A percentile compares a stretch with the other conserved stretches of the same genome.
Conservation (phyloP, 2,113 vertebrate species). For the Hydrochoerus hydrochaeris region DNA sequence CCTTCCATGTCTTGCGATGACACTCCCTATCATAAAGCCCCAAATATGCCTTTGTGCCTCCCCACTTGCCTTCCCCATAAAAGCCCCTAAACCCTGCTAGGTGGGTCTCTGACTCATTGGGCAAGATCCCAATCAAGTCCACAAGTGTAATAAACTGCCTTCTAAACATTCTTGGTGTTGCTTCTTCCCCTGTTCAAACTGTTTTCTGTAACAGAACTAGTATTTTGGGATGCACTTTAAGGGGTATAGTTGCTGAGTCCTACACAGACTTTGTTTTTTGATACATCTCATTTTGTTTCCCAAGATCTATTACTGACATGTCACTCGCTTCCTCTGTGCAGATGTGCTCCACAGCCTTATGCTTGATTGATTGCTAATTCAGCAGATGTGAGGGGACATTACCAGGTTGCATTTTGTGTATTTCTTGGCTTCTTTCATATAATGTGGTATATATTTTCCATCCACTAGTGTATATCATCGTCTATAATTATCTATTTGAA, state of each 20-base stretch:
- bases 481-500: background rate
- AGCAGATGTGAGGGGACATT: background rate
- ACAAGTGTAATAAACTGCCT: no score
- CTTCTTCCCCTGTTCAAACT: no score
- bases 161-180: no score
- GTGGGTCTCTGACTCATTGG: no score
- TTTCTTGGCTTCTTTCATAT: slow-evolving; percentile 30
- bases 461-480: background rate
- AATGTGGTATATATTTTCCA: background rate
- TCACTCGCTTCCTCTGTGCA: background rate
- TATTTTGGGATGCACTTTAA: background rate
- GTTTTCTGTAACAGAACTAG: background rate
- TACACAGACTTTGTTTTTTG: background rate
- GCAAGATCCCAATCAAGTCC: no score
- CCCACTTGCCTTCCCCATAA: no score
- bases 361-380: background rate
- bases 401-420: background rate
- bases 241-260: background rate
- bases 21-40: no score
- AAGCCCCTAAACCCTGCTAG: no score
- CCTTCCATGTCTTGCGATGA: no score
- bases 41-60: no score
- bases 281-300: background rate
- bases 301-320: background rate
- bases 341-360: background rate